Evolutionary conservation across 2,888 invertebrate species (phyloP), one percentile per base, ranked within the genome.

Genomic region (Rhogogaster chlorosoma): DNA sequence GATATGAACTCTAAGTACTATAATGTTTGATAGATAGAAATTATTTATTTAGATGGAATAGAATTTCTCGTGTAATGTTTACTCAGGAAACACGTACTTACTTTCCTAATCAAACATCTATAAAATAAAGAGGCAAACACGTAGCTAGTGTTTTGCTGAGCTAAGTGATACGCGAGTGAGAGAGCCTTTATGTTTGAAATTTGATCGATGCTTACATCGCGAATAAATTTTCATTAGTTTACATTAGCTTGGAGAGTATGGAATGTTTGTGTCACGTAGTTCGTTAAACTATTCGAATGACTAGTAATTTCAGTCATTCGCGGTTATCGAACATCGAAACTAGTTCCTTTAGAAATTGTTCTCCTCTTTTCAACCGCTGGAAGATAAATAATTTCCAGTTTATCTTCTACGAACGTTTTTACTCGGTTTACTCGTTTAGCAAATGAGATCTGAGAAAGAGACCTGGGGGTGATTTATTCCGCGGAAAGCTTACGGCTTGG

Each of bases 11-110:
- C 22, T 22, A 6, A 73, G 22, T 22, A 29, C 15, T 5, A 42
- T 10, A 42, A 42, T 42, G 38, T 73, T 73, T 42, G 12, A 5
- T n/a, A 42, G 2, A 22, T 1, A 12, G 15, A 7, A 71, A 38
- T 38, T 42, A 42, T 42, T 73, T 10, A 45, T 75, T 75, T 75
- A 75, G n/a, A 26, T 26, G 22, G 9, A 75, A 75, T 75, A 75
- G 38, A 75, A 75, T 42, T 45, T 1, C 45, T 22, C 57, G 26
- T 53, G 29, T 26, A 38, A 75, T 80, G 80, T 80, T 80, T 80
- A 80, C 38, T 38, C 22, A 29, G 29, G 80, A 61, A 80, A 80
- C 80, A 80, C 80, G 80, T 80, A 75, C 75, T 7, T 78, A 71
- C 71, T 22, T 10, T 36, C 9, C 4, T 70, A 15, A 1, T 36